A percentile compares a stretch with the other conserved stretches of the same genome.
Conservation (phyloP, 2,797 vertebrate species). For the Spondyliosoma cantharus region DNA sequence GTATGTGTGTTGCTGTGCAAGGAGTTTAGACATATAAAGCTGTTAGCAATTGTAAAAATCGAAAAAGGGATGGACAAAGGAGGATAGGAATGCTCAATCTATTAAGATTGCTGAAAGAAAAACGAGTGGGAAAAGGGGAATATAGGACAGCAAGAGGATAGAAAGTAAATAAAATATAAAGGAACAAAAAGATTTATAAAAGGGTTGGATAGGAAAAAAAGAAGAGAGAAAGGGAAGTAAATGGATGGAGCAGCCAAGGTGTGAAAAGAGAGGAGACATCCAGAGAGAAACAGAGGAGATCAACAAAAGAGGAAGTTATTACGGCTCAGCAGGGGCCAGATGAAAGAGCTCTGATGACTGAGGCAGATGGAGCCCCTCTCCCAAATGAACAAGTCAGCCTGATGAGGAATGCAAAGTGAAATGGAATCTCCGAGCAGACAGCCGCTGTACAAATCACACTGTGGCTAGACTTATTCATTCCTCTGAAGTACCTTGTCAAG, state of each 20-base stretch:
- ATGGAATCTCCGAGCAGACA: slow-evolving; percentile 25
- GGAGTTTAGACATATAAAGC: no score
- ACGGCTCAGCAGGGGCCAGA: slow-evolving; percentile 60
- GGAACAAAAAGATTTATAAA: background rate
- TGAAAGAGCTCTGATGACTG: slow-evolving; percentile 59
- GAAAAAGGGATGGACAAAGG: background rate
- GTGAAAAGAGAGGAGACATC: slow-evolving; percentile 23
- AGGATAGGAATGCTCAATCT: background rate
- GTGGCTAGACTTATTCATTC: background rate
- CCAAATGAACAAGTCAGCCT: slow-evolving; percentile 59
- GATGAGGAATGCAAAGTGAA: slow-evolving; percentile 59
- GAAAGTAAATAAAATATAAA: background rate
- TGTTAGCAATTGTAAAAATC: no score
- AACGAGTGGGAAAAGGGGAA: background rate
- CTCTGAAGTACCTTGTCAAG: slow-evolving; percentile 16
- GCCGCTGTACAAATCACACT: slow-evolving; percentile 13
- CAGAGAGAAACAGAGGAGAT: slow-evolving; percentile 34
- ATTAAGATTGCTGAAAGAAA: background rate
- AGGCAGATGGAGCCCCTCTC: slow-evolving; percentile 59
- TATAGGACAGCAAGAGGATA: background rate
- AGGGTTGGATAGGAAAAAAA: background rate
- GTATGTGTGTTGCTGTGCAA: no score
- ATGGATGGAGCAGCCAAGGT: slow-evolving; percentile 22
- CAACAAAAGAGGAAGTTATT: slow-evolving; percentile 66
- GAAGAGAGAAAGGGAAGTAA: slow-evolving; percentile 4